phyloP scores from a whole-genome alignment of 30 jellyfish, hydroid and myxozoan species.

The Aurelia coerulea region DNA sequence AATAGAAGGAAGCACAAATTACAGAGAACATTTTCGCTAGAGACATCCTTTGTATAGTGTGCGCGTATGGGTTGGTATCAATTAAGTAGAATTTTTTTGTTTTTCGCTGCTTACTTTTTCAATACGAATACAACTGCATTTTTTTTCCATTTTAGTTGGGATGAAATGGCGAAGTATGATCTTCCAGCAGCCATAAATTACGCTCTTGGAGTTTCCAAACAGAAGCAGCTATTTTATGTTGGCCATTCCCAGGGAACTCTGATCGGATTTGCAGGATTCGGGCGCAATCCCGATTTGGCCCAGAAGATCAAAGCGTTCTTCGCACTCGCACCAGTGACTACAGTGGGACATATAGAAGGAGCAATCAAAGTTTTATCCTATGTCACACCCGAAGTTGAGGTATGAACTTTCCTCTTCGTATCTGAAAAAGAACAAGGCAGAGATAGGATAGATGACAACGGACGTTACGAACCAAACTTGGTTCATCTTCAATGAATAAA shows the following conservation, averaged over 20 bases:
- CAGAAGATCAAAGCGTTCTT: conserved; percentile 74
- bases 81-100: too few species aligned
- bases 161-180: conserved; percentile 99
- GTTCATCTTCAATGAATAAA: too few species aligned
- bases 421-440: too few species aligned
- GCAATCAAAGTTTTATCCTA: conserved; percentile 70
- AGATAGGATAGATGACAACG: too few species aligned
- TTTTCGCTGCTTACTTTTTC: too few species aligned
- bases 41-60: too few species aligned
- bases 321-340: conserved; percentile 89
- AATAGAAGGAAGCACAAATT: too few species aligned
- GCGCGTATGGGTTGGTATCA: too few species aligned
- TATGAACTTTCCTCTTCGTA: not conserved
- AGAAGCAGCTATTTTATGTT: conserved; percentile 72
- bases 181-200: conserved; percentile 91
- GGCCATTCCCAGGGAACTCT: conserved; percentile 99
- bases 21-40: too few species aligned
- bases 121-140: too few species aligned
- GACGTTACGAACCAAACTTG: too few species aligned
- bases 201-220: conserved; percentile 62
- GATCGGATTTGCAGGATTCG: conserved; percentile 87
- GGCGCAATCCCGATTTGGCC: conserved; percentile 76
- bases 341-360: conserved; percentile 76
- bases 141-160: conserved; percentile 73
- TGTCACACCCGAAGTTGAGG: conserved; percentile 76